Conservation (phyloP, 2,888 invertebrate genomes). For the Orthonevra nobilis region DNA sequence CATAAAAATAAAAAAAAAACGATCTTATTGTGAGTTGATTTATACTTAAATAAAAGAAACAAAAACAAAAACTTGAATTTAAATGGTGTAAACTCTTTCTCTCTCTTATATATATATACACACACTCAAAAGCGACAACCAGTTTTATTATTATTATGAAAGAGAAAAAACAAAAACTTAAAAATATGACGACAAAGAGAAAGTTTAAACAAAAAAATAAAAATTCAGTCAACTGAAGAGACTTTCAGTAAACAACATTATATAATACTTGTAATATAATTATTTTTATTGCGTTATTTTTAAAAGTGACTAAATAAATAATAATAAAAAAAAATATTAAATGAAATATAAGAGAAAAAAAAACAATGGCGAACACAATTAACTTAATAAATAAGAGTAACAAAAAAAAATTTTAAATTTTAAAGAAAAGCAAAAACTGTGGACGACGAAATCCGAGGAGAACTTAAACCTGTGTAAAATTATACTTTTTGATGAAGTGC, state of each 20-base stretch:
- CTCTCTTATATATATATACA: conserved; percentile 47
- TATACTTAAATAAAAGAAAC: conserved; percentile 38
- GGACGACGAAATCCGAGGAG: conserved; percentile 31
- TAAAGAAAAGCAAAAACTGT: conserved; percentile 35
- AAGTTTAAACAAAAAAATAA: conserved; percentile 6
- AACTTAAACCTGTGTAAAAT: conserved; percentile 55
- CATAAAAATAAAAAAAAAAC: conserved; percentile 19
- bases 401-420: conserved; percentile 31
- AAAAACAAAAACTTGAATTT: conserved; percentile 52
- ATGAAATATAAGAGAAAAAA: conserved; percentile 4
- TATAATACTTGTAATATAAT: conserved; percentile 66
- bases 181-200: conserved; percentile 37
- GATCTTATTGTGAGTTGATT: conserved; percentile 62
- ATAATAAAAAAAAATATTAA: conserved; percentile 24
- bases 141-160: conserved; percentile 64
- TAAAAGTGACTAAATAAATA: conserved; percentile 57
- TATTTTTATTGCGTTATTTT: conserved; percentile 68
- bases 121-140: conserved; percentile 61
- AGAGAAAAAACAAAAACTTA: conserved; percentile 16
- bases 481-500: conserved; percentile 51
- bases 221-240: conserved; percentile 56
- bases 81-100: conserved; percentile 60
- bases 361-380: conserved; percentile 46
- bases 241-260: conserved; percentile 59
- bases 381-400: conserved; percentile 55